These are phyloP conservation scores for Harpalus rubripes DNA, from an alignment of 2,888 invertebrate genomes.

Conservation along the genomic window DNA sequence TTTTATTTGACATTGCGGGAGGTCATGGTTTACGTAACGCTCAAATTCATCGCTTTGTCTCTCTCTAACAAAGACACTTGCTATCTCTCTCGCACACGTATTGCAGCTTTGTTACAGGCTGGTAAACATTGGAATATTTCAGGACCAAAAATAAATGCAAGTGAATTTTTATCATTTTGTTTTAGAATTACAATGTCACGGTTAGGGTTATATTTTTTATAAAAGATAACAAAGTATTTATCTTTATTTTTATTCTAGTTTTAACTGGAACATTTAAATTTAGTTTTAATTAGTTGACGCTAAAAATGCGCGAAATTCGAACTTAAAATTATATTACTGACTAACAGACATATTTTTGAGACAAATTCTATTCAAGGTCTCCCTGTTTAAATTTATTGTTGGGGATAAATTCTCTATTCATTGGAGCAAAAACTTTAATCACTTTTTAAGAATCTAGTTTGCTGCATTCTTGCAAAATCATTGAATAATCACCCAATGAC, in stretches of 20 bases:
- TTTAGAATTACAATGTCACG: constrained; percentile 35
- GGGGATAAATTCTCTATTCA: background rate
- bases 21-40: constrained; percentile 76
- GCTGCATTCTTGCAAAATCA: background rate
- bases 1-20: constrained; percentile 75
- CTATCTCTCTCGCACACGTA: background rate
- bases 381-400: background rate
- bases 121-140: constrained; percentile 13
- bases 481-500: constrained; percentile 22
- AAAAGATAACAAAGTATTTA: constrained; percentile 14
- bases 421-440: background rate
- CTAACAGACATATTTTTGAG: too few relatives aligned
- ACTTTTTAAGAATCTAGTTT: background rate
- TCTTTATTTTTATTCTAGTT: constrained; percentile 20
- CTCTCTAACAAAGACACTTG: background rate
- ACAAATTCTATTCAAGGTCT: background rate
- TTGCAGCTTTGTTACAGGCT: constrained; percentile 27
- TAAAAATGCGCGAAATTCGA: background rate
- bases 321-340: too few relatives aligned
- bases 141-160: constrained; percentile 23
- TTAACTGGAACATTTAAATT: constrained; percentile 10
- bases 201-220: constrained; percentile 45
- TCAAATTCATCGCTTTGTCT: constrained; percentile 49
- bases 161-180: constrained; percentile 18
- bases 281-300: too few relatives aligned